Base-by-base conservation (phyloP, 2,888 invertebrate species). In the Philereme vetulata region DNA sequence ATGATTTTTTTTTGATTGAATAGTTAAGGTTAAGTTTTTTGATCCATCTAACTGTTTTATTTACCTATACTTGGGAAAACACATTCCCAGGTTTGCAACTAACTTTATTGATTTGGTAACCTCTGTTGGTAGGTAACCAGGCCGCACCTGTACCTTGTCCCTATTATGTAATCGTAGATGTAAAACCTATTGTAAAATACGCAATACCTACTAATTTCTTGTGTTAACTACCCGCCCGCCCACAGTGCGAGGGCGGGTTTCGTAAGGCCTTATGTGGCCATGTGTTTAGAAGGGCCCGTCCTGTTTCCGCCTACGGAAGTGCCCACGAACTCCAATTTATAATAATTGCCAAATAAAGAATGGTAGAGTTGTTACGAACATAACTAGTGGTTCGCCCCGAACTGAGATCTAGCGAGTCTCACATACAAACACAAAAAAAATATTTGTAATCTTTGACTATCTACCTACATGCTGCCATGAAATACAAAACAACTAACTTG, bases 181-280 rank as follows among this genome's bases (percentile, higher is more conserved):
- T 56, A 38, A 8, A 4, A 34, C 34, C 10, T 47, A 51, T 42
- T 42, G 32, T 51, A 33, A 32, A 40, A 33, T n/a, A 50, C 8
- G 10, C 11, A 21, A 3, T 21, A 38, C 4, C 11, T 49, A 49
- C 42, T 42, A 40, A 51, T 51, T 51, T 42, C 21, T 11, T n/a
- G 50, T 50, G 21, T 51, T 33, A 50, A 42, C 11, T 47, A 55
- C 48, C 62, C 62, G 55, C 62, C 58, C 58, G 58, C 62, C 62
- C 51, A 62, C 58, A 32, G 45, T 40, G 55, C 50, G 77, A 71
- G 72, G 71, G 68, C 64, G 68, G 68, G 33, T 64, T 51, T 60
- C 56, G 54, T 62, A 73, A 83, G 76, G 77, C 78, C 77, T 71
- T 76, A 72, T 72, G 71, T 71, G 72, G 78, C 74, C 76, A 72